Evolutionary conservation across 2,113 vertebrate genomes (phyloP).

Genomic region (Todiramphus saurophagus): DNA sequence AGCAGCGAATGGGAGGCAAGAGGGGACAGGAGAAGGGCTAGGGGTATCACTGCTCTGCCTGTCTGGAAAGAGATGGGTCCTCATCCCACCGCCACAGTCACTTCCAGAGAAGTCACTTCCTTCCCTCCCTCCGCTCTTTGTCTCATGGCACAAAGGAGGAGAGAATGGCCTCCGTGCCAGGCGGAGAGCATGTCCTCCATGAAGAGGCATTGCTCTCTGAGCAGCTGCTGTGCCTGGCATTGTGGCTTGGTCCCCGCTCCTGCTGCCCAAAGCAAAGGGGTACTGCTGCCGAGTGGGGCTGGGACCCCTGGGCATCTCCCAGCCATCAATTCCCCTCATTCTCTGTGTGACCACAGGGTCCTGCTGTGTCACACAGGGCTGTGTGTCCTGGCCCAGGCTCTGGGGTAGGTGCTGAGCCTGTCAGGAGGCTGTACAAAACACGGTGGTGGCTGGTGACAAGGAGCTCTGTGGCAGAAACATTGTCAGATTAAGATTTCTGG

Average conservation of each 20-base stretch:
- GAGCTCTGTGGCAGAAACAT: neutral
- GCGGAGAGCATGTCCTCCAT: neutral
- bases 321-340: neutral
- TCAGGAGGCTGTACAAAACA: neutral
- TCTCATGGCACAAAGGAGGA: neutral
- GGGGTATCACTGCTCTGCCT: neutral
- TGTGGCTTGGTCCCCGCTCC: neutral
- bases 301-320: neutral
- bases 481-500: neutral
- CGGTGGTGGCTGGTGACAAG: rapidly evolving
- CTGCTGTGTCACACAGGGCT: neutral
- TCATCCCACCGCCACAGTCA: neutral
- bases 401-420: neutral
- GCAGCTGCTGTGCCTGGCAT: conserved; percentile 6
- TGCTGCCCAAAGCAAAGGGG: neutral
- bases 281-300: neutral
- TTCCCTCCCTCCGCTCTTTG: conserved; percentile 33
- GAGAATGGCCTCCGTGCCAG: neutral
- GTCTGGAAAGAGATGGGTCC: conserved; percentile 23
- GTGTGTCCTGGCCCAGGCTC: neutral
- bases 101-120: conserved; percentile 54
- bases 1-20: neutral
- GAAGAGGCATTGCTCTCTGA: neutral
- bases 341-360: no score
- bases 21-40: neutral